These are phyloP conservation scores for Calameuta pallipes DNA, from an alignment of 2,888 invertebrate genomes.

Conservation along the genomic window DNA sequence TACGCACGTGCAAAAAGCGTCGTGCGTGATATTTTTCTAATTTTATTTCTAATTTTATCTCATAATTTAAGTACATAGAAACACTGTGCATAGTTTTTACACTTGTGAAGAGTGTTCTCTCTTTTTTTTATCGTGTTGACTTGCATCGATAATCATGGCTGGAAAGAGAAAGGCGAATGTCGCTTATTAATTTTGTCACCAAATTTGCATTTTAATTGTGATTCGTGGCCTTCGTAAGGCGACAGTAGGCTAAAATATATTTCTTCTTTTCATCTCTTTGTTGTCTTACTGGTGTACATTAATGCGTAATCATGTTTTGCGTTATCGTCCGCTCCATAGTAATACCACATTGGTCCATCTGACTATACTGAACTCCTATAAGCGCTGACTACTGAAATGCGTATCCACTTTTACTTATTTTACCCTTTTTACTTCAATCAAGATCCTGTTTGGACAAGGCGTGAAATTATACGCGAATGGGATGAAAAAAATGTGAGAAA, in stretches of 20 bases:
- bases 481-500: too few relatives aligned
- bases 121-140: background rate
- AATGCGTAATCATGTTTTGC: background rate
- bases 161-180: background rate
- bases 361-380: too few relatives aligned
- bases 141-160: background rate
- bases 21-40: background rate
- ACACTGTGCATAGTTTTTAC: background rate
- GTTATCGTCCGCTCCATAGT: too few relatives aligned
- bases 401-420: too few relatives aligned
- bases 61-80: background rate
- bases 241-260: background rate
- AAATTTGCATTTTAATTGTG: background rate
- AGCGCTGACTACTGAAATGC: too few relatives aligned
- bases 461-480: too few relatives aligned
- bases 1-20: too few relatives aligned
- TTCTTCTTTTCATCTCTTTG: background rate
- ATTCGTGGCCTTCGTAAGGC: background rate
- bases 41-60: background rate
- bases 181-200: background rate
- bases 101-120: background rate
- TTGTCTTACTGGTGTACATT: background rate
- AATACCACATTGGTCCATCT: too few relatives aligned
- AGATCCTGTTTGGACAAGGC: too few relatives aligned
- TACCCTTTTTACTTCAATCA: too few relatives aligned